Conservation (phyloP, 1,140 invertebrate species). For the Drosophila ananassae region DNA sequence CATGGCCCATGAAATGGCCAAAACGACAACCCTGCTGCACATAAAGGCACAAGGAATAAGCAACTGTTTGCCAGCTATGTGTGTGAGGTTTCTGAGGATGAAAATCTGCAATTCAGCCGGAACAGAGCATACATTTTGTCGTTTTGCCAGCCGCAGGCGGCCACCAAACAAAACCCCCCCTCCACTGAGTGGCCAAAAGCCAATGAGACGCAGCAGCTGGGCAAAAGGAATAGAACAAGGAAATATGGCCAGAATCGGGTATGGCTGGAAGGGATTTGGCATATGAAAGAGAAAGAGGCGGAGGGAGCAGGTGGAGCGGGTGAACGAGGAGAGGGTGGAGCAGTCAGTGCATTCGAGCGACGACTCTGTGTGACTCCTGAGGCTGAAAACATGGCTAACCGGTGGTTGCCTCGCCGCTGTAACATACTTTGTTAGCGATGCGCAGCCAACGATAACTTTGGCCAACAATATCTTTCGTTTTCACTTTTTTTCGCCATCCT, state of each 20-base stretch:
- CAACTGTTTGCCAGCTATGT: slow-evolving; percentile 4
- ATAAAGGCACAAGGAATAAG: slow-evolving; percentile 44
- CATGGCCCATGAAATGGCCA: not conserved
- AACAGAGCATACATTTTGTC: slow-evolving; percentile 77
- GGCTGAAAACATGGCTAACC: slow-evolving; percentile 57
- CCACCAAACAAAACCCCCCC: slow-evolving; percentile 49
- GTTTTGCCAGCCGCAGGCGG: slow-evolving; percentile 64
- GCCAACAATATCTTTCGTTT: slow-evolving; percentile 22
- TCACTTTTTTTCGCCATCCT: slow-evolving; percentile 4
- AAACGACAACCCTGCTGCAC: slow-evolving; percentile 14
- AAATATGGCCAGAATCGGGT: slow-evolving; percentile 68
- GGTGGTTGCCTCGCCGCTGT: slow-evolving; percentile 23
- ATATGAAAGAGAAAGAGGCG: not conserved
- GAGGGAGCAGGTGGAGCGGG: not conserved
- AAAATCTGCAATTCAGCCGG: slow-evolving; percentile 76
- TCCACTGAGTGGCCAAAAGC: slow-evolving; percentile 24
- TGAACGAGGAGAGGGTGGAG: slow-evolving; percentile 5
- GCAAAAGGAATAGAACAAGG: slow-evolving; percentile 56
- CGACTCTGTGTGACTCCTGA: slow-evolving; percentile 63
- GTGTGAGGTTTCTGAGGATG: slow-evolving; percentile 26
- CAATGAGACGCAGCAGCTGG: slow-evolving; percentile 72
- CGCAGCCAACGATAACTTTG: slow-evolving; percentile 60
- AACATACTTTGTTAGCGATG: slow-evolving; percentile 52
- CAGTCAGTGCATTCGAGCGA: slow-evolving; percentile 44
- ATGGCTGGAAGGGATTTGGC: slow-evolving; percentile 14